Percentiles rank a stretch among this genome's conserved stretches.
Evolutionary conservation across 2,113 vertebrate genomes (phyloP).

Genomic region (Lasiurus borealis): DNA sequence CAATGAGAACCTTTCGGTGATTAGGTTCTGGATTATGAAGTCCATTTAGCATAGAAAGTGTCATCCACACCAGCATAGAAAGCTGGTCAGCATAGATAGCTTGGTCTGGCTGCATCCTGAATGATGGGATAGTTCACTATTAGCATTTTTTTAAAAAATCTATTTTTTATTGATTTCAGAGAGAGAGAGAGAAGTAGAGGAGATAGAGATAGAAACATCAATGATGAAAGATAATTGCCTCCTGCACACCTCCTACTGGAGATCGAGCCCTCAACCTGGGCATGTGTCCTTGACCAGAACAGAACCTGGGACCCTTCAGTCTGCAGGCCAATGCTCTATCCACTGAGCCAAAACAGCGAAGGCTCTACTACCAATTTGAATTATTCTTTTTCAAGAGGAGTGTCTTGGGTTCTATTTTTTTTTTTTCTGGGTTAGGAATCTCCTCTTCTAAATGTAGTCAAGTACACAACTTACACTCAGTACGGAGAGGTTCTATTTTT

Average conservation of each 20-base stretch:
- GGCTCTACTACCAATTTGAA: not conserved
- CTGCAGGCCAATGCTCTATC: too few species aligned
- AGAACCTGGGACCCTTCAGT: too few species aligned
- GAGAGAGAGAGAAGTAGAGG: too few species aligned
- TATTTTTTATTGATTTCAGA: too few species aligned
- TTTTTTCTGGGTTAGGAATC: constrained; percentile 35
- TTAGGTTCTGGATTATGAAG: constrained; percentile 44
- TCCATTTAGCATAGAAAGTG: constrained; percentile 59
- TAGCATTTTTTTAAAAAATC: not conserved
- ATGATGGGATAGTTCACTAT: not conserved
- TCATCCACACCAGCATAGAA: too few species aligned
- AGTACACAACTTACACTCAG: not conserved
- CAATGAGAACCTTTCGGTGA: constrained; percentile 27
- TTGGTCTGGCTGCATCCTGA: not conserved
- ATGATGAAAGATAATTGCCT: too few species aligned
- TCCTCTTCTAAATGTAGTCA: not conserved
- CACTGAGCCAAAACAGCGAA: too few species aligned
- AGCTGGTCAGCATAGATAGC: constrained; percentile 9
- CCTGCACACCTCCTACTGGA: too few species aligned
- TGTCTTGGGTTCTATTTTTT: not conserved
- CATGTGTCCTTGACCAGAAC: too few species aligned
- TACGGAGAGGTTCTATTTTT: not conserved
- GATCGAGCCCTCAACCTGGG: too few species aligned
- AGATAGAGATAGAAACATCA: too few species aligned
- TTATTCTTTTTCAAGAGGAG: not conserved